Evolutionary conservation across 2,113 vertebrate genomes (phyloP), one percentile per base, ranked within the genome.

Genomic region (Ciconia boyciana): DNA sequence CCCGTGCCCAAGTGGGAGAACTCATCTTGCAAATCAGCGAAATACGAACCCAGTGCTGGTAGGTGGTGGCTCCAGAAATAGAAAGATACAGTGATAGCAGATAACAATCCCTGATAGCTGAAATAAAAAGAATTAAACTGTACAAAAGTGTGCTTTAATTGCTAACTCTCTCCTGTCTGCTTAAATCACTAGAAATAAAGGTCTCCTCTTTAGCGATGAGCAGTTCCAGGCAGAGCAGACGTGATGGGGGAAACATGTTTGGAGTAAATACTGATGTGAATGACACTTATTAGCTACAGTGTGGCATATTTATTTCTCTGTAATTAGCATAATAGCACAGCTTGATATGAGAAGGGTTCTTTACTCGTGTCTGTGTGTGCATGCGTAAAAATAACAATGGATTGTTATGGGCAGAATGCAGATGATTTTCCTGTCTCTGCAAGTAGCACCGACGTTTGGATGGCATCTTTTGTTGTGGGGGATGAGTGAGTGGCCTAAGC

Each of bases 231-330:
- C 92, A 95, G 94, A 94, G 46, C 75, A 94, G 96, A 75, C 58
- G 14, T 89, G 96, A 88, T 84, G 72, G 90, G 68, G 83, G 72
- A 97, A 97, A 93, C 75, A 94, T 94, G 95, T 97, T 97, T 94
- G 93, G 96, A 96, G 88, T 97, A 97, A 96, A 95, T 94, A 96
- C 66, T 60, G 80, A 76, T 93, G 91, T 95, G 97, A 98, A 93
- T 96, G 94, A 94, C 94, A 91, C 92, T 94, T 94, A 95, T 82
- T 94, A 91, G 71, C 80, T 92, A 52, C 75, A 60, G 75, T 5
- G 72, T 91, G 97, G 87, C 87, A 85, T 92, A 87, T 97, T 93
- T 97, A 75, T 96, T 91, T 95, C 85, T 92, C 68, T 61, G 83
- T 93, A 94, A 90, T 97, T 96, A 95, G 94, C 94, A 94, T 92